Evolutionary conservation across 2,113 vertebrate genomes (phyloP).

Genomic region (Mobula hypostoma): DNA sequence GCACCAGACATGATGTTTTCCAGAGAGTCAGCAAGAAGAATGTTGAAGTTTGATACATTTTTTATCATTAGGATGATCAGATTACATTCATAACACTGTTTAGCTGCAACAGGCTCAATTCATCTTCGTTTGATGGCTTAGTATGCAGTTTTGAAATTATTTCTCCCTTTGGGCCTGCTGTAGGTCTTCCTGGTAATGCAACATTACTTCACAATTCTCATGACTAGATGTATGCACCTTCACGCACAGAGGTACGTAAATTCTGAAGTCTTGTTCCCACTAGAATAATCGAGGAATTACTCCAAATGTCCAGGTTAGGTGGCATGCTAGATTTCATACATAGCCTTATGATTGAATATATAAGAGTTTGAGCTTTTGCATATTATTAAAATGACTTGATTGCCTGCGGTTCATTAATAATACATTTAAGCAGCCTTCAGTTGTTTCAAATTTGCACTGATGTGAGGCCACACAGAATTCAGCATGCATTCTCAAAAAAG

Average conservation of each 20-base stretch:
- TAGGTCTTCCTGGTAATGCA: neutral
- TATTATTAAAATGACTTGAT: neutral
- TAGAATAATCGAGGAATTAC: neutral
- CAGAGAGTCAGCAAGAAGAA: neutral
- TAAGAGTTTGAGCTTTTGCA: neutral
- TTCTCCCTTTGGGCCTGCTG: neutral
- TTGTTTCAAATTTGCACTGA: neutral
- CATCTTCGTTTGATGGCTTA: neutral
- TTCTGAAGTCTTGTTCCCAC: neutral
- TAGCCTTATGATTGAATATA: neutral
- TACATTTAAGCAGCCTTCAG: neutral
- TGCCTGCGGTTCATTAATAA: neutral
- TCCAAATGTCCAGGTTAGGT: neutral
- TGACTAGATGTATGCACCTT: neutral
- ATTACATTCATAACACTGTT: neutral
- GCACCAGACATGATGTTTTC: neutral
- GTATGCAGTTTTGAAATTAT: neutral
- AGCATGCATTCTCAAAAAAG: neutral
- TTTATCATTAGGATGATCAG: neutral
- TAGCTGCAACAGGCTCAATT: neutral
- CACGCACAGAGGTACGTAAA: neutral
- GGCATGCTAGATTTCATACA: neutral
- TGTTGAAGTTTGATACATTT: neutral
- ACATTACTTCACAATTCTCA: neutral
- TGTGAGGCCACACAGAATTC: neutral